Evolutionary conservation across 2,797 vertebrate genomes (phyloP).

Genomic region (Lemur catta): DNA sequence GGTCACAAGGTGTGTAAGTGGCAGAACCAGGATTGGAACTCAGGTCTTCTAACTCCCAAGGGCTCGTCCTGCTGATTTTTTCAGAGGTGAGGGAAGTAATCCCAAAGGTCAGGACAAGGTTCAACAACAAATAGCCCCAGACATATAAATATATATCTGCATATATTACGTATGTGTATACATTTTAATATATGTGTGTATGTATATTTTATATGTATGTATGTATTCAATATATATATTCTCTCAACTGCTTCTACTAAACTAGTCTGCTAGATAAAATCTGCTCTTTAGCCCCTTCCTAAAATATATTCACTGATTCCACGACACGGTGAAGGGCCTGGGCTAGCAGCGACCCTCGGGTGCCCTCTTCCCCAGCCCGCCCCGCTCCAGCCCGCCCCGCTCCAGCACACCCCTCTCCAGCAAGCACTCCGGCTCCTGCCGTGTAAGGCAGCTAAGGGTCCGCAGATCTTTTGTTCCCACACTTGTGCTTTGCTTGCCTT

Average conservation of each 20-base stretch:
- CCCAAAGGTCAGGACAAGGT: not conserved
- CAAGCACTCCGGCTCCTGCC: accelerated
- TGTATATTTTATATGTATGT: not conserved
- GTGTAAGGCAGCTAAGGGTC: not conserved
- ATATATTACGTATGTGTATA: not conserved
- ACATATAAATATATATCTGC: not conserved
- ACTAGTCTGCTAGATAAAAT: not conserved
- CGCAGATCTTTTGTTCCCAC: not conserved
- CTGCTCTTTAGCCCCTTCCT: not conserved
- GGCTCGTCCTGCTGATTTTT: not conserved
- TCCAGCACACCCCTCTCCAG: accelerated
- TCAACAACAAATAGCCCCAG: not conserved
- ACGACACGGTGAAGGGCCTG: accelerated
- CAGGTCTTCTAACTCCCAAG: not conserved
- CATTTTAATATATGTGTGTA: not conserved
- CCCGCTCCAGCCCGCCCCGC: too few species aligned
- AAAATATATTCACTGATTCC: not conserved
- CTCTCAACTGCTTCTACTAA: not conserved
- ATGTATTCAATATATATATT: not conserved
- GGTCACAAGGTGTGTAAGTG: not conserved
- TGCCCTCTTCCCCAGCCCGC: not conserved
- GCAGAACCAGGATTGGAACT: not conserved
- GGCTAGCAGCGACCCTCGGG: not conserved
- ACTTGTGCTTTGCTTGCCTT: not conserved
- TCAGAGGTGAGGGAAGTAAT: not conserved